phyloP scores from a whole-genome alignment of 2,797 vertebrate species.

The Sphenodon punctatus region DNA sequence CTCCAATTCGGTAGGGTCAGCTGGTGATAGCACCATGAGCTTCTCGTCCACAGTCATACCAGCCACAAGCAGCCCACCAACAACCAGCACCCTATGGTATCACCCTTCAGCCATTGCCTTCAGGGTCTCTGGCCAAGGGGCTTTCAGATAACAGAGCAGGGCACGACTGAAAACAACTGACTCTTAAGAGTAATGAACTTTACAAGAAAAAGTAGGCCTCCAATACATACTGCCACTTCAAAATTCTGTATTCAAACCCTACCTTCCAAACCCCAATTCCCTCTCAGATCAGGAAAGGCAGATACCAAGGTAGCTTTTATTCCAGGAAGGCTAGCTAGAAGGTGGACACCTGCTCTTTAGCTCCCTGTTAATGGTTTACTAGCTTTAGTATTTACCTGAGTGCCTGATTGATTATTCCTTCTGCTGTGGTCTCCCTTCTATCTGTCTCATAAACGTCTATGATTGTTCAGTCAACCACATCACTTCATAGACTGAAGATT shows the following conservation, averaged over 20 bases:
- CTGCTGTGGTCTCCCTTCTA: constrained; percentile 19
- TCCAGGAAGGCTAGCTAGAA: background rate
- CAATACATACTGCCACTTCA: background rate
- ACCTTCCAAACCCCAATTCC: background rate
- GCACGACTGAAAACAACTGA: background rate
- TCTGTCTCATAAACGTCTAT: constrained; percentile 40
- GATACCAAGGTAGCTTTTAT: background rate
- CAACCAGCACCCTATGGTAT: too few relatives aligned
- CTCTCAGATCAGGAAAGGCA: too few relatives aligned
- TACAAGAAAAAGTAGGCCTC: background rate
- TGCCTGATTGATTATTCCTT: constrained; percentile 9
- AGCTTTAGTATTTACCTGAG: constrained; percentile 17
- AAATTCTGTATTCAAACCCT: background rate
- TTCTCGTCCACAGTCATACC: too few relatives aligned
- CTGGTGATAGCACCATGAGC: too few relatives aligned
- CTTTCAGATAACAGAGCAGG: too few relatives aligned
- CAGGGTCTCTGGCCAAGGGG: too few relatives aligned
- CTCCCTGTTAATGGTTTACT: background rate
- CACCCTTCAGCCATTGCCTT: too few relatives aligned
- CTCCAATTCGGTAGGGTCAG: too few relatives aligned
- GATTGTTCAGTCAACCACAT: constrained; percentile 41
- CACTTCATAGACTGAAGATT: constrained; percentile 60
- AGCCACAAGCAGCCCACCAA: too few relatives aligned
- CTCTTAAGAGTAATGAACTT: background rate
- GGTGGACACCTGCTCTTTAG: background rate